Evolutionary conservation across 2,113 vertebrate species (phyloP).

Genomic region (Silurus meridionalis): DNA sequence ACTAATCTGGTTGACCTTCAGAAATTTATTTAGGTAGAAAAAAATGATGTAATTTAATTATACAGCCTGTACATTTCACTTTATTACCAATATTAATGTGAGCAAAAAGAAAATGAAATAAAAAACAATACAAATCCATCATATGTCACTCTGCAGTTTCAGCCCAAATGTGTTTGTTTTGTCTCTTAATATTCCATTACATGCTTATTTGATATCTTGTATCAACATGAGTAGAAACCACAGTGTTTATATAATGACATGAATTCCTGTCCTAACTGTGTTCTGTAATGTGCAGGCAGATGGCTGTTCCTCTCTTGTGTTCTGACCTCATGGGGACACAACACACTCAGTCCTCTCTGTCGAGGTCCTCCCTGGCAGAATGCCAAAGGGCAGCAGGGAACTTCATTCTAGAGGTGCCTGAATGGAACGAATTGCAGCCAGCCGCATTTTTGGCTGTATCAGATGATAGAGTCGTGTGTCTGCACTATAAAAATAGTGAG

Average conservation of each 20-base stretch:
- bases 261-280: constrained; percentile 38
- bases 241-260: constrained; percentile 46
- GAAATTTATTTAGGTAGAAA: constrained; percentile 56
- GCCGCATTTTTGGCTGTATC: constrained; percentile 49
- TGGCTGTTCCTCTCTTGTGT: constrained; percentile 52
- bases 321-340: constrained; percentile 25
- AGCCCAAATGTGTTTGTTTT: constrained; percentile 61
- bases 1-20: constrained; percentile 48
- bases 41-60: constrained; percentile 60
- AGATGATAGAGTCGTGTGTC: constrained; percentile 58
- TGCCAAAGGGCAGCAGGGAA: constrained; percentile 53
- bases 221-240: constrained; percentile 23
- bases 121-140: constrained; percentile 55
- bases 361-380: constrained; percentile 45
- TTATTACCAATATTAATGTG: constrained; percentile 59
- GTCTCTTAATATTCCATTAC: constrained; percentile 58
- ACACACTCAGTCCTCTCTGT: constrained; percentile 15
- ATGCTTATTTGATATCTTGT: constrained; percentile 29
- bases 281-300: constrained; percentile 57
- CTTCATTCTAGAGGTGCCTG: constrained; percentile 50
- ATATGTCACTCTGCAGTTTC: constrained; percentile 52
- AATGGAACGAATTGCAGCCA: constrained; percentile 61
- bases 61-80: constrained; percentile 53
- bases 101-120: constrained; percentile 35
- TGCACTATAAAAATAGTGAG: constrained; percentile 63